A percentile compares a stretch with the other conserved stretches of the same genome.
phyloP scores from a whole-genome alignment of 2,888 invertebrate genomes.

The Hirtodrosophila confusa region DNA sequence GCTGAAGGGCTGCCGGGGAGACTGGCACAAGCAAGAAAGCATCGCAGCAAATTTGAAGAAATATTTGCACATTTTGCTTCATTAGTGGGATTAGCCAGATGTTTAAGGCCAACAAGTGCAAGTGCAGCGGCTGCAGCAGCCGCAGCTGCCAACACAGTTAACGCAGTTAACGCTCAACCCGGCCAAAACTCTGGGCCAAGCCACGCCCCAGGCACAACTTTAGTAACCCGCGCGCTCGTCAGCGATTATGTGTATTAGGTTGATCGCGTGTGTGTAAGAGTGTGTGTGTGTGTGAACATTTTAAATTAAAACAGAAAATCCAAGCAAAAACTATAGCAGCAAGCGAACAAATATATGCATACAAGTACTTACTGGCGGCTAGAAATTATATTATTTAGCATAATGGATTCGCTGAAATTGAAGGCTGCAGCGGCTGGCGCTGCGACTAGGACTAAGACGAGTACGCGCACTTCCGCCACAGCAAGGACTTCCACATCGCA shows the following conservation, averaged over 20 bases:
- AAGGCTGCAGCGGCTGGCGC: conserved; percentile 42
- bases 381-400: conserved; percentile 58
- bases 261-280: conserved; percentile 9
- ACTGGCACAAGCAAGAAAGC: conserved; percentile 6
- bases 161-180: conserved; percentile 4
- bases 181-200: conserved; percentile 28
- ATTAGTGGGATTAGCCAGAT: conserved; percentile 64
- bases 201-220: conserved; percentile 22
- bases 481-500: conserved; percentile 73
- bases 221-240: conserved; percentile 24
- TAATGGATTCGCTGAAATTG: conserved; percentile 73
- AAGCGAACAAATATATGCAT: conserved; percentile 16
- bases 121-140: conserved; percentile 36
- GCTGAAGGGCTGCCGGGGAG: conserved; percentile 2
- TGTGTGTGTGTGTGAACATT: conserved; percentile 47
- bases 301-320: conserved; percentile 75
- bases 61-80: conserved; percentile 74
- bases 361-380: conserved; percentile 20
- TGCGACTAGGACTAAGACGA: conserved; percentile 37
- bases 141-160: conserved; percentile 3
- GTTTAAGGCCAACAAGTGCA: conserved; percentile 56
- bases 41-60: conserved; percentile 59
- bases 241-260: conserved; percentile 21
- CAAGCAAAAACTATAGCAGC: conserved; percentile 25
- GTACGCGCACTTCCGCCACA: conserved; percentile 41